phyloP scores from a whole-genome alignment of 2,797 vertebrate genomes.

The Ctenopoma kingsleyae region DNA sequence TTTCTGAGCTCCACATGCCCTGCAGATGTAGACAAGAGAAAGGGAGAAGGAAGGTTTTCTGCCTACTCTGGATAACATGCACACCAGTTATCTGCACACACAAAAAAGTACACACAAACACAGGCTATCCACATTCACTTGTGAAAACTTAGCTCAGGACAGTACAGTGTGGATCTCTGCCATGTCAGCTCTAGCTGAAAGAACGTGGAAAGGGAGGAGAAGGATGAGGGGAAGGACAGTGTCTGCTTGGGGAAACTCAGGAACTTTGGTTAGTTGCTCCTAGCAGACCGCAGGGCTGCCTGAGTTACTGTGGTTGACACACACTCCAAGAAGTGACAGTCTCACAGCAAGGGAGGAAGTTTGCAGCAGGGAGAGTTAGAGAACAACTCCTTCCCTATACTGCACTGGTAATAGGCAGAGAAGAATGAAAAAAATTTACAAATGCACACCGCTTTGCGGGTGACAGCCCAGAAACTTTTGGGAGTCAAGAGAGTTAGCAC shows the following conservation, averaged over 20 bases:
- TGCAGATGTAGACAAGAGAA: constrained; percentile 76
- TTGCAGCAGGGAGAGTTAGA: constrained; percentile 84
- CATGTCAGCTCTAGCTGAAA: constrained; percentile 22
- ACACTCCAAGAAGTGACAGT: constrained; percentile 87
- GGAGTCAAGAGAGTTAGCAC: constrained; percentile 96
- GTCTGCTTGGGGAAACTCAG: constrained; percentile 80
- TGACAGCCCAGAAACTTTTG: constrained; percentile 95
- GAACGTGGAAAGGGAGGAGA: constrained; percentile 16
- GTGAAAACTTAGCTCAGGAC: constrained; percentile 80
- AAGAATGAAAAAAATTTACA: constrained; percentile 69
- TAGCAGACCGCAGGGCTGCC: constrained; percentile 85
- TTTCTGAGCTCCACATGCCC: constrained; percentile 76
- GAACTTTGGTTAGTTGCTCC: constrained; percentile 89
- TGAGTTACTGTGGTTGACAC: constrained; percentile 87
- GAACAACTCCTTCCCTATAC: constrained; percentile 85
- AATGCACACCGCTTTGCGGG: constrained; percentile 91
- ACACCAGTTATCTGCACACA: constrained; percentile 36
- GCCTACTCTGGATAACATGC: constrained; percentile 45
- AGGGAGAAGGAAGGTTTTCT: constrained; percentile 37
- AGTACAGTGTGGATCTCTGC: constrained; percentile 59
- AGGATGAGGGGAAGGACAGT: constrained; percentile 16
- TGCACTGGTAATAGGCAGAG: constrained; percentile 86
- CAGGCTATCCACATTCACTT: constrained; percentile 30
- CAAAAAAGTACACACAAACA: constrained; percentile 37
- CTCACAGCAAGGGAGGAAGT: constrained; percentile 86